Percentiles rank a stretch among this genome's conserved stretches.
These are phyloP conservation scores for Alviniconcha marisindica DNA, from an alignment of 1,140 invertebrate genomes.

Conservation along the genomic window DNA sequence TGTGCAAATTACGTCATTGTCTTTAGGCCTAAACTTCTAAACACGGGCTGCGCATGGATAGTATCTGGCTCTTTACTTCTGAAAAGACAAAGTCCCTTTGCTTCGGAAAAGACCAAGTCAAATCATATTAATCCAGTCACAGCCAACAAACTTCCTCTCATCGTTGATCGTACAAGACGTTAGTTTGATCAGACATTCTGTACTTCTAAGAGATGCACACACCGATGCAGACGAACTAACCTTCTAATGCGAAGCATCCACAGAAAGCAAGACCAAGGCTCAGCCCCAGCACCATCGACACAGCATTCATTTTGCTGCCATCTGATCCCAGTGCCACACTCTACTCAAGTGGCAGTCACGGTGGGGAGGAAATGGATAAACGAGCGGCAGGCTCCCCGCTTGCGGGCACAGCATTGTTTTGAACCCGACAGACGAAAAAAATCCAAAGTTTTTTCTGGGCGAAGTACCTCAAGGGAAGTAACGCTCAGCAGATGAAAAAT, in stretches of 20 bases:
- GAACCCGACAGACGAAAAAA: background rate
- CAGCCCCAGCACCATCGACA: background rate
- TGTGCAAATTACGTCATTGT: too few relatives aligned
- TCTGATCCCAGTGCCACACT: background rate
- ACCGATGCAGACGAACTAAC: background rate
- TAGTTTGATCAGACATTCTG: too few relatives aligned
- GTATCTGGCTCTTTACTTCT: too few relatives aligned
- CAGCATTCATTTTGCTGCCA: background rate
- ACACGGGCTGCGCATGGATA: too few relatives aligned
- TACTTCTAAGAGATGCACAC: too few relatives aligned
- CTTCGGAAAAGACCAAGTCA: too few relatives aligned
- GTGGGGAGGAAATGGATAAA: background rate
- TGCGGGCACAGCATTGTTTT: constrained; percentile 11
- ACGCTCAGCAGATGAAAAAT: background rate
- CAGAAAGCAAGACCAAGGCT: background rate
- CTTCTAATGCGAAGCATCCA: background rate
- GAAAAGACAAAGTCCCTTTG: too few relatives aligned
- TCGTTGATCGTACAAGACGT: too few relatives aligned
- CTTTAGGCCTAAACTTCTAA: too few relatives aligned
- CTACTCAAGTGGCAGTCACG: background rate
- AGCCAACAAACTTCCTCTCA: too few relatives aligned
- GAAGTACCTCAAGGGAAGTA: background rate
- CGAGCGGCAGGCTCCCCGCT: background rate
- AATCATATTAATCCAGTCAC: too few relatives aligned
- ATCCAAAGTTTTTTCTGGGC: background rate